These are phyloP conservation scores for Dasypogon diadema DNA, from an alignment of 2,888 invertebrate genomes.

Conservation along the genomic window DNA sequence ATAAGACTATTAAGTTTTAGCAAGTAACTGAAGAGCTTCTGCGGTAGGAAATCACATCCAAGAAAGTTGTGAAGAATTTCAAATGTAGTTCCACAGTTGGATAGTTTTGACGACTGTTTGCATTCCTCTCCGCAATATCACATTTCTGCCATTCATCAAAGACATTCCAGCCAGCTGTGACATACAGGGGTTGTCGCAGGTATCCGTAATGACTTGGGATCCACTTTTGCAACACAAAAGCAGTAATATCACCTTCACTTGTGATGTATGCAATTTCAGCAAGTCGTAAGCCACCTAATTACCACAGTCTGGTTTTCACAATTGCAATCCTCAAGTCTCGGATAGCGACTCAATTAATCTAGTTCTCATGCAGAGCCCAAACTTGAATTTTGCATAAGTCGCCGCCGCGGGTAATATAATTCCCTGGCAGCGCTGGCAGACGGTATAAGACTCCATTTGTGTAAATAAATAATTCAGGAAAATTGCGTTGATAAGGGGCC, in stretches of 20 bases:
- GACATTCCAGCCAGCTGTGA: not conserved
- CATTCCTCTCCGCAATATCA: not conserved
- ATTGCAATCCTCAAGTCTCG: not conserved
- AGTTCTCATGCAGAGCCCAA: slow-evolving; percentile 1
- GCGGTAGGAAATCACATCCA: too few species aligned
- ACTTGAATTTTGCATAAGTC: slow-evolving; percentile 3
- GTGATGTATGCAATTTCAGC: not conserved
- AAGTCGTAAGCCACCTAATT: not conserved
- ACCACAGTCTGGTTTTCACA: not conserved
- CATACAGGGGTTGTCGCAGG: not conserved
- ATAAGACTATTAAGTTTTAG: not conserved
- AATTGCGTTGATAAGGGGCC: not conserved
- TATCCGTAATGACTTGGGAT: not conserved
- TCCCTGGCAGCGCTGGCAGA: not conserved
- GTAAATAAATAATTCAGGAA: not conserved
- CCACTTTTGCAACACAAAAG: not conserved
- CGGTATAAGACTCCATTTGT: not conserved
- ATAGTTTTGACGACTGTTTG: not conserved
- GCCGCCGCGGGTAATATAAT: not conserved
- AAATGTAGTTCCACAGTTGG: not conserved
- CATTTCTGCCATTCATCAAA: not conserved
- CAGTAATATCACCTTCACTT: slow-evolving; percentile 5
- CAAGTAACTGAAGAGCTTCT: too few species aligned
- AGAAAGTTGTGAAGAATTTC: not conserved
- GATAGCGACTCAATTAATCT: not conserved